Percentiles rank a stretch among this genome's conserved stretches.
Evolutionary conservation across 2,113 vertebrate species (phyloP).

Genomic region (Macroglossus sobrinus): DNA sequence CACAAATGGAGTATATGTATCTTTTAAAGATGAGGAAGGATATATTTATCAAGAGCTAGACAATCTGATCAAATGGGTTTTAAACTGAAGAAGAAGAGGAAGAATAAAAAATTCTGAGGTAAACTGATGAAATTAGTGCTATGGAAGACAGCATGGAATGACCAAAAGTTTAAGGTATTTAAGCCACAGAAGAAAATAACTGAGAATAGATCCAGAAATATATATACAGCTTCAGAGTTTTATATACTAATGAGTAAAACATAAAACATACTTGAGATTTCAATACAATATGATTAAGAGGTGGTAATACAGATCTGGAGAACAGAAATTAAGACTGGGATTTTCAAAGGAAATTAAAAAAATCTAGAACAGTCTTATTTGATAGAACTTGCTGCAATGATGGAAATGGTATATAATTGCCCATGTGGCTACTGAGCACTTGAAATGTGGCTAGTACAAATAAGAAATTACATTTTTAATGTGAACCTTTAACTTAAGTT

Average conservation of each 20-base stretch:
- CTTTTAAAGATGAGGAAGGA: slow-evolving; percentile 30
- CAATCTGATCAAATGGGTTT: not conserved
- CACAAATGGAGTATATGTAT: not conserved
- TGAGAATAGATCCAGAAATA: not conserved
- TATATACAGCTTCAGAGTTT: not conserved
- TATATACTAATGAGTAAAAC: not conserved
- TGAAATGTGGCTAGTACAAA: not conserved
- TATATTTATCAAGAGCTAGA: not conserved
- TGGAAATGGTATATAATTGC: not conserved
- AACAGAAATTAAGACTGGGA: not conserved
- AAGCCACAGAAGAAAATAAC: not conserved
- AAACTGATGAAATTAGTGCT: not conserved
- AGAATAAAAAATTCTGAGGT: not conserved
- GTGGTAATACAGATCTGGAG: not conserved
- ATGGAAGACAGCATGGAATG: not conserved
- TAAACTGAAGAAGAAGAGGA: not conserved
- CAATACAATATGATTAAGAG: not conserved
- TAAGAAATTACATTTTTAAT: not conserved
- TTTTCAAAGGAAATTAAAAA: slow-evolving; percentile 3
- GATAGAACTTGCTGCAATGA: not conserved
- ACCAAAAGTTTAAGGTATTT: not conserved
- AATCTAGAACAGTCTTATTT: not conserved
- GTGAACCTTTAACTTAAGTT: not conserved
- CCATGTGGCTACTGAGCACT: not conserved
- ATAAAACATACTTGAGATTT: not conserved